Conservation (phyloP, 2,888 invertebrate genomes). For the Lycocerus yunnanus region DNA sequence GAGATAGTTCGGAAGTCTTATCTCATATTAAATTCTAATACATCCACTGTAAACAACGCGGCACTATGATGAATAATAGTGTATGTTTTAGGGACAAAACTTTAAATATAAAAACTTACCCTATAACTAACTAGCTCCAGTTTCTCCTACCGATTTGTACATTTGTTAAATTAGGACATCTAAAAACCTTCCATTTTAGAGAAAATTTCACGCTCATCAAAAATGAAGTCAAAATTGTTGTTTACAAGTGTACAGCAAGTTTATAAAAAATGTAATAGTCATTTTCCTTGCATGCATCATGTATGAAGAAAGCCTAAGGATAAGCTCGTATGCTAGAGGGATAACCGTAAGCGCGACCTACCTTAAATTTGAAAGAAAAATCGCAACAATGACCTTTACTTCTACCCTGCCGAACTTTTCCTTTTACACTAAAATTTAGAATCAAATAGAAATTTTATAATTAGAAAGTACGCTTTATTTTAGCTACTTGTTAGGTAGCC, state of each 20-base stretch:
- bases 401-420: not conserved
- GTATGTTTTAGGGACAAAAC: too few species aligned
- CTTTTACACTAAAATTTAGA: not conserved
- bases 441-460: not conserved
- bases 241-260: constrained; percentile 2
- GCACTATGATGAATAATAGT: too few species aligned
- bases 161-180: too few species aligned
- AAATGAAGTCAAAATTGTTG: not conserved
- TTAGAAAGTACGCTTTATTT: not conserved
- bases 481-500: not conserved
- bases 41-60: too few species aligned
- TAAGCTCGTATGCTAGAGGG: constrained; percentile 6
- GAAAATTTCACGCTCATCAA: not conserved
- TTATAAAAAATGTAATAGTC: constrained; percentile 29
- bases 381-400: constrained; percentile 15
- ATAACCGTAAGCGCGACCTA: constrained; percentile 16
- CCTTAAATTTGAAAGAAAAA: constrained; percentile 3
- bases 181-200: not conserved
- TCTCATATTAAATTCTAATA: too few species aligned
- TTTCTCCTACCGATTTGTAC: not conserved
- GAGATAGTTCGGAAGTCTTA: too few species aligned
- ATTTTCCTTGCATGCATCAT: constrained; percentile 25
- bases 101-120: too few species aligned
- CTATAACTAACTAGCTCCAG: not conserved
- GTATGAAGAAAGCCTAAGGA: constrained; percentile 19